These are phyloP conservation scores for Penaeus vannamei DNA, from an alignment of 1,140 invertebrate genomes.

Conservation along the genomic window DNA sequence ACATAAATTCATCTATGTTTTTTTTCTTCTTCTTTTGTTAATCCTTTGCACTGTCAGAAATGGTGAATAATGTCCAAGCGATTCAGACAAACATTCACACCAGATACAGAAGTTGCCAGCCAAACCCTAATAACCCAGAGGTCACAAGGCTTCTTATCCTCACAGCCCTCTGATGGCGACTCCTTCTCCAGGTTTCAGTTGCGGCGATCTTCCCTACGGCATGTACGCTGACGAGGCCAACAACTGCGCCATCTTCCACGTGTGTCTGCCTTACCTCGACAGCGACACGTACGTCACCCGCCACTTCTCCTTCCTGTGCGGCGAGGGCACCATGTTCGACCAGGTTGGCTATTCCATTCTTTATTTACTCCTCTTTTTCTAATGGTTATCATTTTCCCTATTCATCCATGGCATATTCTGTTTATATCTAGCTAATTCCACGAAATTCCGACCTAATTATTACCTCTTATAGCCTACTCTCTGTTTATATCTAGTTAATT, in stretches of 20 bases:
- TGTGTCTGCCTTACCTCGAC: constrained; percentile 5
- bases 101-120: no score
- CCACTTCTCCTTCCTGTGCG: constrained; percentile 25
- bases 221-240: constrained; percentile 20
- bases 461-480: no score
- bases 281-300: neutral
- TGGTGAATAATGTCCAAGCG: no score
- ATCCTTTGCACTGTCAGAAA: no score
- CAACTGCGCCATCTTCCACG: neutral
- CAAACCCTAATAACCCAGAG: neutral
- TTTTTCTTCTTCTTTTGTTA: no score
- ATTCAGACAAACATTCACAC: no score
- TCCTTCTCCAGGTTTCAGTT: neutral
- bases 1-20: no score
- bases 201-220: neutral
- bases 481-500: no score
- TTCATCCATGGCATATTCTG: no score
- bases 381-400: neutral
- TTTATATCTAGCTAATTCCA: no score
- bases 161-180: neutral
- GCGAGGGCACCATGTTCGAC: constrained; percentile 11
- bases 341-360: neutral
- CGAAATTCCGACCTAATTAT: no score
- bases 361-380: neutral
- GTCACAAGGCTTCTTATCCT: neutral